A percentile compares a stretch with the other conserved stretches of the same genome.
Evolutionary conservation across 2,888 invertebrate genomes (phyloP).

Genomic region (Limnephilus lunatus): DNA sequence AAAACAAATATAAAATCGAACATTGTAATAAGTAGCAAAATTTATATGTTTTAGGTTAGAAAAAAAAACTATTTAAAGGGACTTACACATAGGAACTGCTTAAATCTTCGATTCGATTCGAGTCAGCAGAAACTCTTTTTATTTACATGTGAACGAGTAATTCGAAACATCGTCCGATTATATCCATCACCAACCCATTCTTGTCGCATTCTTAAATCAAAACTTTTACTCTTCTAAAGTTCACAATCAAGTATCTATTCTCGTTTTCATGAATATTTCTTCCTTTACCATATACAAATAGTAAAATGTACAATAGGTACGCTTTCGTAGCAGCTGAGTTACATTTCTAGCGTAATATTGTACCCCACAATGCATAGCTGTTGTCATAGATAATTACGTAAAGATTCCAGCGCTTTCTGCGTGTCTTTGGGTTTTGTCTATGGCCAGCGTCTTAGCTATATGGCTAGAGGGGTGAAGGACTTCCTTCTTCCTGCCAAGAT

Average conservation of each 20-base stretch:
- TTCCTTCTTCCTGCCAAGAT: background rate
- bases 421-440: background rate
- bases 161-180: background rate
- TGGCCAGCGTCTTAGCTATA: conserved; percentile 11
- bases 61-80: too few relatives aligned
- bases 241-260: background rate
- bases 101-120: too few relatives aligned
- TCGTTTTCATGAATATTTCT: background rate
- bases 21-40: too few relatives aligned
- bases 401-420: background rate
- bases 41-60: too few relatives aligned
- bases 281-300: background rate
- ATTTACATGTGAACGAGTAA: background rate
- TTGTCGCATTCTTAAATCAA: background rate
- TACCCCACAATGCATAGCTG: background rate
- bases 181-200: background rate
- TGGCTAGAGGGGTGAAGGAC: background rate
- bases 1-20: too few relatives aligned
- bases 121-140: background rate
- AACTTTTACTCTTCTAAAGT: background rate
- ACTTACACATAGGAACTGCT: too few relatives aligned
- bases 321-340: background rate
- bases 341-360: background rate
- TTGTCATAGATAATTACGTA: background rate
- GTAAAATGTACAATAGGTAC: too few relatives aligned